Evolutionary conservation across 37 sponge, comb jelly and placozoan genomes (phyloP), one percentile per base, ranked within the genome.

Genomic region (Cliona cf. orientalis): DNA sequence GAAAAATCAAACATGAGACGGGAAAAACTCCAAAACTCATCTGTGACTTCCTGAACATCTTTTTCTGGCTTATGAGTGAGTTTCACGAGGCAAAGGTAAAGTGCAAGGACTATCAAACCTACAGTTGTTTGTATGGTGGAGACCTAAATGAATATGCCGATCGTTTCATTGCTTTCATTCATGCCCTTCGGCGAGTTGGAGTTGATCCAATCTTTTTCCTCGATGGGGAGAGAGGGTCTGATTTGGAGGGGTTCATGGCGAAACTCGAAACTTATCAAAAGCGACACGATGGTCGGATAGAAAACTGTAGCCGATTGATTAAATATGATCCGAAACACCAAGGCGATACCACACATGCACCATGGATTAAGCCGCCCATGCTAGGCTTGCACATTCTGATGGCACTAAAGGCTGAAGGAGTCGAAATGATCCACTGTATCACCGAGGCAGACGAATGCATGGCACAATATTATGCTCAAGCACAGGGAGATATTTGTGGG

Each of bases 141-240:
- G 79, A 86, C 42, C 35, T 78, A 21, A 25, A 46, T 34, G 71
- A 66, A 6, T 66, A 79, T 55, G n/a, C 71, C 0, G 41, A 78
- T 17, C 25, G 79, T n/a, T n/a, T 86, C 39, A 33, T 55, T 1
- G 53, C 14, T 4, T 78, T 86, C 21, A 61, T 87, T 14, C 22
- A 43, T 41, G 74, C 87, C 22, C 75, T 87, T 5, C 55, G 40
- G 19, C 43, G 32, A 17, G 7, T 72, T 36, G 58, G 59, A 46
- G 46, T 80, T 5, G 69, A 87, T 67, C 81, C 75, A 11, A 45
- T 87, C 14, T 80, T 87, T 53, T 84, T 80, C 25, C 25, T 55
- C 21, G 87, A 87, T 65, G 81, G 81, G 19, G 9, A 53, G 0
- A 31, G 33, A 2, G 76, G 69, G 14, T 34, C 58, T 3, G 2